Conservation (phyloP, 2,113 vertebrate genomes). For the Upupa epops region DNA sequence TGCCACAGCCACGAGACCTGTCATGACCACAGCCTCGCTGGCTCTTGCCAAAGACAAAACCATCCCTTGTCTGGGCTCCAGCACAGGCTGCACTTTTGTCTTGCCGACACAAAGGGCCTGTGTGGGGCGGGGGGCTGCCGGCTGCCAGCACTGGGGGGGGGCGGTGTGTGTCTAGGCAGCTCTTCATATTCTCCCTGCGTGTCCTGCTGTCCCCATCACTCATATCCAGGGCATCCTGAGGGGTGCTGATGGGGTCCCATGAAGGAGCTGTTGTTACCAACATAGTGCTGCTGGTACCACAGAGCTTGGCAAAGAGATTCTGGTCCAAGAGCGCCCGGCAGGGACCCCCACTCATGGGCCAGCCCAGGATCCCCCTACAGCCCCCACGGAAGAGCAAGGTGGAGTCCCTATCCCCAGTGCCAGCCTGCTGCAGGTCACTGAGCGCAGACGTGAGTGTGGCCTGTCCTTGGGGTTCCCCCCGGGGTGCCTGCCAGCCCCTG, state of each 20-base stretch:
- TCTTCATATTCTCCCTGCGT: neutral
- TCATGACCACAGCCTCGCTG: neutral
- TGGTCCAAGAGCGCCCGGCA: constrained; percentile 57
- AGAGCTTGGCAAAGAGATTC: constrained; percentile 84
- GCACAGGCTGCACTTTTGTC: constrained; percentile 50
- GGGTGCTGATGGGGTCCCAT: neutral
- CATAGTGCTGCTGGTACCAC: neutral
- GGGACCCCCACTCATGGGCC: constrained; percentile 76
- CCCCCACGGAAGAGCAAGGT: constrained; percentile 76
- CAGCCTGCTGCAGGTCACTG: constrained; percentile 89
- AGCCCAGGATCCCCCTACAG: constrained; percentile 74
- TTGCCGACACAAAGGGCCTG: constrained; percentile 42
- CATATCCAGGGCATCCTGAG: rapidly evolving
- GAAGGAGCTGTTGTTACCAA: neutral
- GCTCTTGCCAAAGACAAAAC: constrained; percentile 13
- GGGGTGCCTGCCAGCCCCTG: neutral
- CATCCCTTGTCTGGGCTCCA: constrained; percentile 33
- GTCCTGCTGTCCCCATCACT: rapidly evolving
- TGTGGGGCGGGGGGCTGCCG: neutral
- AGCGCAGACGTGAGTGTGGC: constrained; percentile 89
- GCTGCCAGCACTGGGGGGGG: neutral
- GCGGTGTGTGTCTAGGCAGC: neutral
- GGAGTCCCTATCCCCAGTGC: constrained; percentile 81
- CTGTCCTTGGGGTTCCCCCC: neutral
- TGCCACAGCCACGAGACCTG: no score